A percentile compares a stretch with the other conserved stretches of the same genome.
These are phyloP conservation scores for Helicoverpa zea DNA, from an alignment of 1,140 invertebrate species.

Conservation along the genomic window DNA sequence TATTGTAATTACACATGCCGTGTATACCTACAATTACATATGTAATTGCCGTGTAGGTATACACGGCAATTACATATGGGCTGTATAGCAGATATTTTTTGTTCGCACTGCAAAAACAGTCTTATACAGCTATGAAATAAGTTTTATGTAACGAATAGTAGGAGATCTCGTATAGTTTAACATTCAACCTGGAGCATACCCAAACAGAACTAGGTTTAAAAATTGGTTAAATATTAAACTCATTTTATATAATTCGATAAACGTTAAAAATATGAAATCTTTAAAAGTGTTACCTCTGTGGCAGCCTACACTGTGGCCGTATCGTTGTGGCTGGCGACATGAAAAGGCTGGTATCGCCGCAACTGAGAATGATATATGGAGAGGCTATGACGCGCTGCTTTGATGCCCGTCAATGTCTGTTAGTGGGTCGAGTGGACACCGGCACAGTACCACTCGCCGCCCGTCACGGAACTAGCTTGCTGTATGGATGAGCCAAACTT, in stretches of 20 bases:
- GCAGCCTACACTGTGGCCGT: slow-evolving; percentile 49
- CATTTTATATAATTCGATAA: no score
- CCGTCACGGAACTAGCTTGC: not conserved
- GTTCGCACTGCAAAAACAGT: no score
- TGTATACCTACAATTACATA: no score
- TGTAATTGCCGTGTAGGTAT: no score
- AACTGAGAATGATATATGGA: slow-evolving; percentile 75
- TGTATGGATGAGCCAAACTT: slow-evolving; percentile 46
- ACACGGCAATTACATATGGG: no score
- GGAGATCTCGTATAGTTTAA: no score
- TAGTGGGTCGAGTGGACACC: slow-evolving; percentile 67
- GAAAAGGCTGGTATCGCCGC: slow-evolving; percentile 69
- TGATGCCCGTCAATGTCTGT: slow-evolving; percentile 68
- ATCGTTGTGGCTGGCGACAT: slow-evolving; percentile 66
- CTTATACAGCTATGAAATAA: no score
- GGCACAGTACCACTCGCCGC: slow-evolving; percentile 50
- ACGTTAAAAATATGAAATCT: not conserved
- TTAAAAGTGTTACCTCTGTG: slow-evolving; percentile 30
- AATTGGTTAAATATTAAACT: no score
- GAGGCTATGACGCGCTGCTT: slow-evolving; percentile 74
- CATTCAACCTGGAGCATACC: no score
- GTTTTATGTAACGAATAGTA: no score
- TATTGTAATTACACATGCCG: no score
- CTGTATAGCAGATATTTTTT: not conserved
- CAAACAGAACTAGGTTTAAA: no score